Conservation (phyloP, 2,888 invertebrate species). For the Tubulanus polymorphus region DNA sequence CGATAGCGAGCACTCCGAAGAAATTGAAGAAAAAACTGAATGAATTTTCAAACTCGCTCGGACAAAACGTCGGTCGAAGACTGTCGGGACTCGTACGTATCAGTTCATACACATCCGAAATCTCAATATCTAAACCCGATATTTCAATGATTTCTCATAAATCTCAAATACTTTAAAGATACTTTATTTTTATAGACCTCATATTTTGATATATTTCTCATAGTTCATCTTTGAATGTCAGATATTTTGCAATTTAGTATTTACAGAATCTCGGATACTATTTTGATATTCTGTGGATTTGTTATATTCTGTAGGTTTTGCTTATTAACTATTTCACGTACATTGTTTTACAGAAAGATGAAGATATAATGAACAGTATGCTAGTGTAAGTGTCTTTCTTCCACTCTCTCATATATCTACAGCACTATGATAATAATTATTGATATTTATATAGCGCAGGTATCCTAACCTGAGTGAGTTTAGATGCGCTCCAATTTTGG, state of each 20-base stretch:
- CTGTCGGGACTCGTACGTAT: constrained; percentile 58
- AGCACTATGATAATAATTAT: no score
- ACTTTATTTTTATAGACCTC: no score
- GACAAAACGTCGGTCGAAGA: constrained; percentile 63
- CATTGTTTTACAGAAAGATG: constrained; percentile 33
- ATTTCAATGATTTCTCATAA: no score
- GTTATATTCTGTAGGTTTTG: background rate
- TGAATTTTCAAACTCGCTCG: constrained; percentile 61
- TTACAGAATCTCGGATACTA: background rate
- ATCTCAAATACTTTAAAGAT: no score
- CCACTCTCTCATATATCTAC: background rate
- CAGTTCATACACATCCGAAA: background rate
- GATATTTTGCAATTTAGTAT: no score
- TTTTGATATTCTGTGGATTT: background rate
- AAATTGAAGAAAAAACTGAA: constrained; percentile 62
- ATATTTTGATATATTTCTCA: no score
- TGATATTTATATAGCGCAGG: no score
- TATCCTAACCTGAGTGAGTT: no score
- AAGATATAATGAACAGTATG: constrained; percentile 47
- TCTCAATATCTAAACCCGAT: no score
- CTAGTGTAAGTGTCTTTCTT: constrained; percentile 38
- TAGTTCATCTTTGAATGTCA: no score
- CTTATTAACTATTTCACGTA: background rate
- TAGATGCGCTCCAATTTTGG: no score
- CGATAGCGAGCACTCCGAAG: constrained; percentile 63